Base-by-base conservation (phyloP, 2,797 vertebrate species). In the Chelonia mydas region DNA sequence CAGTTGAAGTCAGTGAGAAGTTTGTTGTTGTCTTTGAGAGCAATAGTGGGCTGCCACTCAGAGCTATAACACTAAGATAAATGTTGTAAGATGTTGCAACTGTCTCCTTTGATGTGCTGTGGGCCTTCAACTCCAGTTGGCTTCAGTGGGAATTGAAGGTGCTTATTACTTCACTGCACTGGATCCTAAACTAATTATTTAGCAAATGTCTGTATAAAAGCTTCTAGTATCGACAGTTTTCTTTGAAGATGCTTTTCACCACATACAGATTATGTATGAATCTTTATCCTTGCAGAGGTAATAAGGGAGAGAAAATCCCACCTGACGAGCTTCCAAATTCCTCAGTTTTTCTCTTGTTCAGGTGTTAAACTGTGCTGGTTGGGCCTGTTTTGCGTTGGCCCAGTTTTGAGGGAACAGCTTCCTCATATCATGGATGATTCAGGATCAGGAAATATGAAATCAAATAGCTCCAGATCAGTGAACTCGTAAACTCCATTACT, bases 401-500 rank as follows among this genome's bases (percentile, higher is more conserved):
- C 11, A 19, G 51, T 81, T 16, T 57, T 53, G 23, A 37, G 10
- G 45, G 74, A 77, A 17, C 12, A 16, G 25, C 27, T 77, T 77
- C 27, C 15, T 17, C 45, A 17, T 5, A 28, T 77, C 83, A 50
- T 88, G 51, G 85, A 12, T 25, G 6, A 15, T 51, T 49, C 28
- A n/a, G 55, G 82, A 59, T 72, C 50, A 89, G 41, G 45, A 88
- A n/a, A 57, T 3, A 16, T 8, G 23, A 65, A 87, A 10, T 49
- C 23, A 11, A 28, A 0, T 12, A 25, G 65, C n/a, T 47, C 37
- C 61, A 76, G 74, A 51, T 78, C 84, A 92, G 51, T 45, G 25
- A 77, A 15, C 45, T 76, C 2, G 3, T 76, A 47, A 37, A 47
- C 2, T 7, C 92, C 0, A 0, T 87, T 83, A 6, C 0, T 0